Base-by-base conservation (phyloP, 2,888 invertebrate species). In the Aplocera efformata region DNA sequence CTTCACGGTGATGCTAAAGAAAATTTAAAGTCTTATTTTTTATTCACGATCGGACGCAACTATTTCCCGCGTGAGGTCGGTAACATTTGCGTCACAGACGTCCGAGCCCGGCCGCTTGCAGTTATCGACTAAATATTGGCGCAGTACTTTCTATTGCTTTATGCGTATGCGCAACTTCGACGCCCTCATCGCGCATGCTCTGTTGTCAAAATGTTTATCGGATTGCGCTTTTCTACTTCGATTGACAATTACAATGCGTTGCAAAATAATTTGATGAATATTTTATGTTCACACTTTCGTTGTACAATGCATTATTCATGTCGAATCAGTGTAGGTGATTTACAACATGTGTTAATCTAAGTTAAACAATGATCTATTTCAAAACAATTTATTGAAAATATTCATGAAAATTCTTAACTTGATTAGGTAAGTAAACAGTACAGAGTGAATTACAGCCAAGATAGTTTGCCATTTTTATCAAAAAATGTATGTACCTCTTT, bases 121-220 rank as follows among this genome's bases (percentile, higher is more conserved):
- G 71, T 69, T 67, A 69, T 63, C 73, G 73, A 88, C 88, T 88
- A 73, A 81, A 69, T 67, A 58, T 56, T 58, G 51, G 45, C 64
- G 60, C 62, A 60, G 67, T 62, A 86, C 88, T 88, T 88, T 88
- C 88, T 86, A 88, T 72, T 66, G 69, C 75, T 83, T 69, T 76
- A 77, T 77, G 78, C 76, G 79, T 65, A 50, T 50, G 70, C 77
- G 77, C 78, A 74, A 70, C 63, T 62, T 66, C 61, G 59, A 57
- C 67, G 67, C 61, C 60, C 58, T 52, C 57, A 50, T 44, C 52
- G 55, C 48, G 56, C 54, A 50, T 50, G 60, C 42, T 50, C 53
- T 60, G 62, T 59, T 50, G 40, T 48, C 42, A 45, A 36, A 47
- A 49, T 43, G 34, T 50, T 55, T 54, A 61, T 59, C 53, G 43